These are phyloP conservation scores for Harpegnathos saltator DNA, from an alignment of 1,140 invertebrate genomes.

Conservation along the genomic window DNA sequence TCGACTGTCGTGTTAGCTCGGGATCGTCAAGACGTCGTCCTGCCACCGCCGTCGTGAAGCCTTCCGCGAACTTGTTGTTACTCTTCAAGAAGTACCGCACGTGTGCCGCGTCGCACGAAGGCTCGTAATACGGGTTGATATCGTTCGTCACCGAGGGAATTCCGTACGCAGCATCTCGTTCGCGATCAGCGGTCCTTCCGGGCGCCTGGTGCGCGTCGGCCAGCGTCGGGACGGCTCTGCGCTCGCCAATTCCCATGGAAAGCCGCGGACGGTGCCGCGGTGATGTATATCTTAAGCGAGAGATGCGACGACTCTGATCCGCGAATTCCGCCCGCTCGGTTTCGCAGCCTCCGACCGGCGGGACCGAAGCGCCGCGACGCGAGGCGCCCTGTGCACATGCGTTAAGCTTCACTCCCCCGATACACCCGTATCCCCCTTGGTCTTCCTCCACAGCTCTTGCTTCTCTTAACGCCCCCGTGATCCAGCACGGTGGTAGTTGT, in stretches of 20 bases:
- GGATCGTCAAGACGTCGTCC: background rate
- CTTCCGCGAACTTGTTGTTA: background rate
- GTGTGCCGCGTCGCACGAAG: constrained; percentile 55
- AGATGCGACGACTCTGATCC: constrained; percentile 85
- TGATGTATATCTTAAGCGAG: constrained; percentile 79
- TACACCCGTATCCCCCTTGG: constrained; percentile 61
- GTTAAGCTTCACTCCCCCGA: constrained; percentile 79
- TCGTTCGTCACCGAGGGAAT: constrained; percentile 69
- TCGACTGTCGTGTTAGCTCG: background rate
- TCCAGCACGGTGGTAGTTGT: constrained; percentile 76
- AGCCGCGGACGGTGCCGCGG: constrained; percentile 67
- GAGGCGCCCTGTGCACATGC: constrained; percentile 85
- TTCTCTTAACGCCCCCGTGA: constrained; percentile 78
- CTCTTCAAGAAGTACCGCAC: constrained; percentile 52
- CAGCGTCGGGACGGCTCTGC: constrained; percentile 69
- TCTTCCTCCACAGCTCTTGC: constrained; percentile 56
- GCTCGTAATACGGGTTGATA: constrained; percentile 34
- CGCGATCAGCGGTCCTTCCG: constrained; percentile 35
- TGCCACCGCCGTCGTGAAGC: background rate
- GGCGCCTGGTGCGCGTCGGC: constrained; percentile 57
- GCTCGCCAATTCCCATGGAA: constrained; percentile 74
- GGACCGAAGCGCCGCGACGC: constrained; percentile 84
- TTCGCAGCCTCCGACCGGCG: constrained; percentile 83
- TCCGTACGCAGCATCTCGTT: constrained; percentile 59
- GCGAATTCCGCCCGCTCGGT: constrained; percentile 83